Evolutionary conservation across 1,140 invertebrate genomes (phyloP).

Genomic region (Calliopsis andreniformis): DNA sequence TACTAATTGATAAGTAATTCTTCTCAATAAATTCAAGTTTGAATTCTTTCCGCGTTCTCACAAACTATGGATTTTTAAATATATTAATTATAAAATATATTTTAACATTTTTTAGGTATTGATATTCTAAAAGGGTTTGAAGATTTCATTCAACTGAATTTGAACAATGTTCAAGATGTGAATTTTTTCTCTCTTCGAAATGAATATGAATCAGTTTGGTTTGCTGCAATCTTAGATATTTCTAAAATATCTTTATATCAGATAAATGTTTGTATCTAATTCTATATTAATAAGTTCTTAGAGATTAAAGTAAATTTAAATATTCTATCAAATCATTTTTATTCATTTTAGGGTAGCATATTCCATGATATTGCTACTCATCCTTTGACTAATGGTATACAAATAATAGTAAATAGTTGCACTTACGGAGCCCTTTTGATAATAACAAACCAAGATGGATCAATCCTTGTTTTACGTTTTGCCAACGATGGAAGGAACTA

Average conservation of each 20-base stretch:
- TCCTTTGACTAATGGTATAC: conserved; percentile 36
- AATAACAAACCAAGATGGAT: conserved; percentile 38
- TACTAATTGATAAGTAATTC: too few relatives aligned
- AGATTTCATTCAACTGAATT: conserved; percentile 17
- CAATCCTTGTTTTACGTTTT: conserved; percentile 43
- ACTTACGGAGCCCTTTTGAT: conserved; percentile 32
- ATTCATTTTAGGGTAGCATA: conserved; percentile 32
- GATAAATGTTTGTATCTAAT: conserved; percentile 48
- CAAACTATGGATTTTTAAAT: too few relatives aligned
- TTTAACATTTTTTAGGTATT: conserved; percentile 45
- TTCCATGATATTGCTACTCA: not conserved
- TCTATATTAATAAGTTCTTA: conserved; percentile 2
- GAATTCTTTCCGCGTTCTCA: not conserved
- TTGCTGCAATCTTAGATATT: conserved; percentile 48
- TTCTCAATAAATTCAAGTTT: too few relatives aligned
- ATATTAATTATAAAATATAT: not conserved
- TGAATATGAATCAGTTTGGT: conserved; percentile 35
- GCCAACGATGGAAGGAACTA: not conserved
- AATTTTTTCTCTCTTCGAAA: conserved; percentile 53
- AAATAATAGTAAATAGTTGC: conserved; percentile 48
- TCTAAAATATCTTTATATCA: conserved; percentile 36
- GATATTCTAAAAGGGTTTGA: conserved; percentile 57
- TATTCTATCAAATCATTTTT: not conserved
- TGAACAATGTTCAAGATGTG: conserved; percentile 37
- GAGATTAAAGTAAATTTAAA: not conserved